These are phyloP conservation scores for Spatula clypeata DNA, from an alignment of 2,797 vertebrate species.

Conservation along the genomic window DNA sequence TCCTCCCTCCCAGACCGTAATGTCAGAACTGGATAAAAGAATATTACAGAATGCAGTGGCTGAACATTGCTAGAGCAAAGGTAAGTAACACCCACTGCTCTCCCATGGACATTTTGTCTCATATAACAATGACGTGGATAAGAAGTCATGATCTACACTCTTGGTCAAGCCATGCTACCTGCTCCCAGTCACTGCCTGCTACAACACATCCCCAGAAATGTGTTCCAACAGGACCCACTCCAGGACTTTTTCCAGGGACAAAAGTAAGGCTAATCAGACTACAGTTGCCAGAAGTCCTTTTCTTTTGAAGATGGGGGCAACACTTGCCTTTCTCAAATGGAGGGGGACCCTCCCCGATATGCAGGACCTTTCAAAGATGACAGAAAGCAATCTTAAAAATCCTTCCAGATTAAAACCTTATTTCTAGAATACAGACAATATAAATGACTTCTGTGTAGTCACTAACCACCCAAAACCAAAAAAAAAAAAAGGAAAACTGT, in stretches of 20 bases:
- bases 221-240: neutral
- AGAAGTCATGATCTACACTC: neutral
- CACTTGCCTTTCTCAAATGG: neutral
- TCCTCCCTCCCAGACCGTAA: neutral
- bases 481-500: neutral
- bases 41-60: neutral
- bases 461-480: neutral
- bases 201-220: neutral
- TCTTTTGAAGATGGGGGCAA: neutral
- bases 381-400: neutral
- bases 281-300: rapidly evolving
- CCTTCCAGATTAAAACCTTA: neutral
- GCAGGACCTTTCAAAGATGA: neutral
- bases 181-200: neutral
- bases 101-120: neutral
- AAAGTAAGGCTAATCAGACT: neutral
- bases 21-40: neutral
- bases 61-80: neutral
- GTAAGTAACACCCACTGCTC: neutral
- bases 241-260: neutral
- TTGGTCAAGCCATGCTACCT: neutral
- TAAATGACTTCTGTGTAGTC: neutral
- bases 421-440: neutral
- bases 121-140: neutral
- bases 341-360: neutral